Conservation (phyloP, 2,797 vertebrate genomes). For the Botia kubotai region DNA sequence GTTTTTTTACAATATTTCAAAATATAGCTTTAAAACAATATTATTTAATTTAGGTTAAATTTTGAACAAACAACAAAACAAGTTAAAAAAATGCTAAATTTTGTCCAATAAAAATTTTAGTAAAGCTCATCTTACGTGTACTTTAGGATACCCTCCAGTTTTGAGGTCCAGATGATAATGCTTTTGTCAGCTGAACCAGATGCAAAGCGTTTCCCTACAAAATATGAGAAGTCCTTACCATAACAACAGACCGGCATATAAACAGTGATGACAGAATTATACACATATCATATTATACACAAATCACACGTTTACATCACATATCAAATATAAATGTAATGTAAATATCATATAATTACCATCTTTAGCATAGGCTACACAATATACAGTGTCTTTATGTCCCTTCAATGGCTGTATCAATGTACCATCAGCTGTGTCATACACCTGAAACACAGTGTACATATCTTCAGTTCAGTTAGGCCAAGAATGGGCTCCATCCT, state of each 20-base stretch:
- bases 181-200: constrained; percentile 98
- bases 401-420: constrained; percentile 94
- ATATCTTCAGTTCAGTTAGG: neutral
- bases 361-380: constrained; percentile 97
- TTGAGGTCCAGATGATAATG: constrained; percentile 98
- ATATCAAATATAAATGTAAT: too few relatives aligned
- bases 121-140: constrained; percentile 87
- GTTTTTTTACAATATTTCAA: too few relatives aligned
- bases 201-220: constrained; percentile 93
- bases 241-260: neutral
- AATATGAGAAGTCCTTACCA: neutral
- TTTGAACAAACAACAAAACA: neutral
- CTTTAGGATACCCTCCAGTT: constrained; percentile 97
- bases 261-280: too few relatives aligned
- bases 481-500: neutral
- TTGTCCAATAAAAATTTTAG: neutral
- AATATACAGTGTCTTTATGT: constrained; percentile 96
- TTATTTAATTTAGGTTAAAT: neutral
- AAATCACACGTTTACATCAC: too few relatives aligned
- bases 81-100: neutral
- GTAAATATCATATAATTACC: constrained; percentile 73
- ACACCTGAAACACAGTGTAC: constrained; percentile 80
- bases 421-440: constrained; percentile 92
- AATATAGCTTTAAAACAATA: too few relatives aligned
- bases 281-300: too few relatives aligned